These are phyloP conservation scores for Thereva nobilitata DNA, from an alignment of 2,888 invertebrate species.

Conservation along the genomic window DNA sequence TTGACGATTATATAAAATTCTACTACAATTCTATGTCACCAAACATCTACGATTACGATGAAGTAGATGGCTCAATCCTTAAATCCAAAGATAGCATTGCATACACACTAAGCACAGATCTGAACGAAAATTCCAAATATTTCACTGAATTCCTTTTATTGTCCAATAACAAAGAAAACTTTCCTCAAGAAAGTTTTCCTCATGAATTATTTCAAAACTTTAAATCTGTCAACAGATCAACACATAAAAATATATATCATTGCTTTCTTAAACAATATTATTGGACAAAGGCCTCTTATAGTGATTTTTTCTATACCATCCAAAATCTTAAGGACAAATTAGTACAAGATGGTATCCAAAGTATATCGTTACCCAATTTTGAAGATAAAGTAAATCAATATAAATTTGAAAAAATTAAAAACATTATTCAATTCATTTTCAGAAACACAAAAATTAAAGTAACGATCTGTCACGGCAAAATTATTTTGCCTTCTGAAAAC, in stretches of 20 bases:
- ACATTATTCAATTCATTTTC: conserved; percentile 20
- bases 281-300: conserved; percentile 21
- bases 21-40: neutral
- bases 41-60: neutral
- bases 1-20: conserved; percentile 14
- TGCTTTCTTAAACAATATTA: conserved; percentile 36
- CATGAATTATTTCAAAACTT: conserved; percentile 35
- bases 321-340: conserved; percentile 26
- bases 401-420: conserved; percentile 30
- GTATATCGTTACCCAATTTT: conserved; percentile 25
- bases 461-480: conserved; percentile 1
- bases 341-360: conserved; percentile 15
- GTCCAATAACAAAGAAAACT: conserved; percentile 7
- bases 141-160: neutral
- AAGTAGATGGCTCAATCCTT: neutral
- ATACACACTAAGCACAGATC: conserved; percentile 19
- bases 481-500: conserved; percentile 2
- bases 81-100: conserved; percentile 9
- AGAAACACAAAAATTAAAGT: conserved; percentile 29
- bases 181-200: conserved; percentile 6
- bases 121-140: conserved; percentile 9
- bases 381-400: conserved; percentile 27
- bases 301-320: conserved; percentile 28
- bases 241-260: conserved; percentile 24
- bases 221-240: conserved; percentile 29